Evolutionary conservation across 1,140 invertebrate species (phyloP).

Genomic region (Helicorthomorpha holstii): DNA sequence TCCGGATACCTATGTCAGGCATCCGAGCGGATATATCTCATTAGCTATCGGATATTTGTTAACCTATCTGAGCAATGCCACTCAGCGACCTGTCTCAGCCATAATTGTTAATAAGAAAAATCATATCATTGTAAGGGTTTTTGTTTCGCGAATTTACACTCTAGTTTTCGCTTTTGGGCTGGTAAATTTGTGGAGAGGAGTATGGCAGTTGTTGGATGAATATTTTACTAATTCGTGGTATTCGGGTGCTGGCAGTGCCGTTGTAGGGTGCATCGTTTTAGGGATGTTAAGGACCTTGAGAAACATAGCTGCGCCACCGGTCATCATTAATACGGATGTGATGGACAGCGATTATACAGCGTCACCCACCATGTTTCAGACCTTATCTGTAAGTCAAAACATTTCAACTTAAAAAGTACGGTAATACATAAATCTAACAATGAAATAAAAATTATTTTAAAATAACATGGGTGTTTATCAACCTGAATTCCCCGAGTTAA

Average conservation of each 20-base stretch:
- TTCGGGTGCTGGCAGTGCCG: slow-evolving; percentile 36
- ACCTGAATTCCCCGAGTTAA: no score
- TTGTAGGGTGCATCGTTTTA: slow-evolving; percentile 42
- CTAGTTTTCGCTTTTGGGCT: slow-evolving; percentile 48
- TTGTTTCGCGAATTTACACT: slow-evolving; percentile 54
- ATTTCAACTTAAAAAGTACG: no score
- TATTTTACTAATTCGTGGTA: slow-evolving; percentile 40
- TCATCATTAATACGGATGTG: slow-evolving; percentile 48
- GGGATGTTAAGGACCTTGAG: slow-evolving; percentile 44
- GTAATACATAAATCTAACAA: no score
- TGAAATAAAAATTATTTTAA: no score
- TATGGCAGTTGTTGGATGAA: slow-evolving; percentile 54
- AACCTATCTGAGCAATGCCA: no score
- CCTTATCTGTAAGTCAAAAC: no score
- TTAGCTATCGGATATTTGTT: neutral
- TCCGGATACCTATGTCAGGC: slow-evolving; percentile 28
- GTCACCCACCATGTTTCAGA: slow-evolving; percentile 60
- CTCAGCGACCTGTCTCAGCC: slow-evolving; percentile 36
- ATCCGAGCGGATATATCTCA: slow-evolving; percentile 31
- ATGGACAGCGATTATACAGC: slow-evolving; percentile 49
- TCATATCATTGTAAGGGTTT: slow-evolving; percentile 45
- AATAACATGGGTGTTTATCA: no score
- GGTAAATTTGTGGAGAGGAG: slow-evolving; percentile 66
- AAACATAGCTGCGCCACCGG: slow-evolving; percentile 64
- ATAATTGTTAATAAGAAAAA: slow-evolving; percentile 45